These are phyloP conservation scores for Cathartes aura DNA, from an alignment of 2,113 vertebrate genomes.

Conservation along the genomic window DNA sequence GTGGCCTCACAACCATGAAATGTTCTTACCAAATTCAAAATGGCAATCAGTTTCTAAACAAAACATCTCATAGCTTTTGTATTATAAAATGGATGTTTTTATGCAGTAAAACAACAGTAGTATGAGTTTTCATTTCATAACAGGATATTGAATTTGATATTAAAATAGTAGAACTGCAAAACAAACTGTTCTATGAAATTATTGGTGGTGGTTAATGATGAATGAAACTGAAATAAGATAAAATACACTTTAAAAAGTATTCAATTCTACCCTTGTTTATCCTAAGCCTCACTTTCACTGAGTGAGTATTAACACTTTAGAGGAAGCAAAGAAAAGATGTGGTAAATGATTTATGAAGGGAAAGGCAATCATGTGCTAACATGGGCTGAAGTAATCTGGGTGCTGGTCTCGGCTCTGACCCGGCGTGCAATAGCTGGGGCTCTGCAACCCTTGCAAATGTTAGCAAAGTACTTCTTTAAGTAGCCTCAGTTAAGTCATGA, in stretches of 20 bases:
- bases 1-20: not conserved
- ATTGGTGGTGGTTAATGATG: not conserved
- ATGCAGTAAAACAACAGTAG: not conserved
- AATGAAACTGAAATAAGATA: not conserved
- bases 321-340: not conserved
- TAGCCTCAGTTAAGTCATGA: not conserved
- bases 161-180: not conserved
- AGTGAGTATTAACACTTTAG: not conserved
- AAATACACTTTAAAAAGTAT: not conserved
- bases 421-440: accelerated
- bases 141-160: not conserved
- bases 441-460: not conserved
- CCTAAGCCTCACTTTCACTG: not conserved
- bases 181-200: not conserved
- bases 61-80: not conserved
- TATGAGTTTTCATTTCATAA: not conserved
- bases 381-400: not conserved
- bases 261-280: not conserved
- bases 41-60: not conserved
- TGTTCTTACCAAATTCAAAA: not conserved
- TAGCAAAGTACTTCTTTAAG: not conserved
- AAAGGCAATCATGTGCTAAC: not conserved
- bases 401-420: not conserved
- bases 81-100: not conserved
- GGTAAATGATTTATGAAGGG: not conserved